Evolutionary conservation across 1,140 invertebrate genomes (phyloP).

Genomic region (Tribolium madens): DNA sequence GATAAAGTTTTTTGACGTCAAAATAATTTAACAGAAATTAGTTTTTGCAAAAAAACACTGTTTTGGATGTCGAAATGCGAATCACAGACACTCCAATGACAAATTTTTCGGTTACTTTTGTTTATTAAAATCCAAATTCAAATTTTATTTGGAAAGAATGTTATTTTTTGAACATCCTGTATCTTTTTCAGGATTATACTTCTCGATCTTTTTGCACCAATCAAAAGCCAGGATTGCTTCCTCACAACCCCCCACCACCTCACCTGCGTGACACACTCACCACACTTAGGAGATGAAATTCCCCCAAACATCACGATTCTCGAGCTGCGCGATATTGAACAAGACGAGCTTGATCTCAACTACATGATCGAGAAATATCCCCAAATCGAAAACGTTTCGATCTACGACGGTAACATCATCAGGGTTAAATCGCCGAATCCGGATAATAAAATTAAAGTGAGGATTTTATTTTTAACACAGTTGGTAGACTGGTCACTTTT

Average conservation of each 20-base stretch:
- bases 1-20: too few species aligned
- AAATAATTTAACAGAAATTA: too few species aligned
- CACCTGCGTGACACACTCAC: background rate
- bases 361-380: conserved; percentile 2
- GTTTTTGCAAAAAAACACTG: too few species aligned
- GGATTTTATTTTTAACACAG: background rate
- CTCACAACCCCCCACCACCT: background rate
- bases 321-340: background rate
- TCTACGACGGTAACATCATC: background rate
- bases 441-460: conserved; percentile 7
- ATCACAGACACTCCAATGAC: too few species aligned
- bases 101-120: too few species aligned
- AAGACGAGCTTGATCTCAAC: conserved; percentile 3
- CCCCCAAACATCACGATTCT: background rate
- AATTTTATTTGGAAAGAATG: too few species aligned
- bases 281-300: background rate
- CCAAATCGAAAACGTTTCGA: conserved; percentile 3
- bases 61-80: too few species aligned
- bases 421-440: background rate
- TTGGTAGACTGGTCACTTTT: background rate
- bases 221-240: background rate
- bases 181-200: conserved; percentile 8
- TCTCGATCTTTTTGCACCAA: background rate
- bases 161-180: too few species aligned
- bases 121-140: too few species aligned